A percentile compares a stretch with the other conserved stretches of the same genome.
These are phyloP conservation scores for Helicoverpa armigera DNA, from an alignment of 1,140 invertebrate genomes.

Conservation along the genomic window DNA sequence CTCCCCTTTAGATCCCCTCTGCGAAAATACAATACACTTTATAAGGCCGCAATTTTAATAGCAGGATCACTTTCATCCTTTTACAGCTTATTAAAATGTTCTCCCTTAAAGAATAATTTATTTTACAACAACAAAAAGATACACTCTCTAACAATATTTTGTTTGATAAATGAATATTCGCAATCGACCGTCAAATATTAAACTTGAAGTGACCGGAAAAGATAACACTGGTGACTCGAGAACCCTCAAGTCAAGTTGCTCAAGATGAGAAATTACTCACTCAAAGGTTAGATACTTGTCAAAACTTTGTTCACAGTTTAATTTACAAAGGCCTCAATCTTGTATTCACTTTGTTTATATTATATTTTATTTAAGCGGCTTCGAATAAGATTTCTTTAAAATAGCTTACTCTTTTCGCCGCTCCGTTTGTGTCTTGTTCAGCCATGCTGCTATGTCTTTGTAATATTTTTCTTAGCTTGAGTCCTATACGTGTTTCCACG, in stretches of 20 bases:
- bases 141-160: neutral
- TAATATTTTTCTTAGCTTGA: constrained; percentile 31
- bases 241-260: constrained; percentile 19
- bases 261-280: constrained; percentile 35
- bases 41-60: constrained; percentile 13
- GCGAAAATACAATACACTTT: constrained; percentile 21
- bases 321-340: constrained; percentile 28
- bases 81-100: constrained; percentile 3
- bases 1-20: constrained; percentile 55
- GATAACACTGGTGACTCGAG: constrained; percentile 40
- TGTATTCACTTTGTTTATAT: constrained; percentile 24
- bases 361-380: constrained; percentile 10
- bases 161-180: constrained; percentile 2
- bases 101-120: too few species aligned
- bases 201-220: constrained; percentile 41
- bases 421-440: constrained; percentile 53
- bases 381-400: constrained; percentile 16
- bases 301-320: constrained; percentile 45
- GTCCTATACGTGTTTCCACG: constrained; percentile 61
- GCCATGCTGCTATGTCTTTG: constrained; percentile 55
- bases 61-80: constrained; percentile 3
- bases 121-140: too few species aligned
- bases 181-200: constrained; percentile 35
- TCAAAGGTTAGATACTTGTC: constrained; percentile 17
- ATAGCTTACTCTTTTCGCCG: constrained; percentile 49